Conservation (phyloP, 2,888 invertebrate genomes). For the Shargacucullia verbasci region DNA sequence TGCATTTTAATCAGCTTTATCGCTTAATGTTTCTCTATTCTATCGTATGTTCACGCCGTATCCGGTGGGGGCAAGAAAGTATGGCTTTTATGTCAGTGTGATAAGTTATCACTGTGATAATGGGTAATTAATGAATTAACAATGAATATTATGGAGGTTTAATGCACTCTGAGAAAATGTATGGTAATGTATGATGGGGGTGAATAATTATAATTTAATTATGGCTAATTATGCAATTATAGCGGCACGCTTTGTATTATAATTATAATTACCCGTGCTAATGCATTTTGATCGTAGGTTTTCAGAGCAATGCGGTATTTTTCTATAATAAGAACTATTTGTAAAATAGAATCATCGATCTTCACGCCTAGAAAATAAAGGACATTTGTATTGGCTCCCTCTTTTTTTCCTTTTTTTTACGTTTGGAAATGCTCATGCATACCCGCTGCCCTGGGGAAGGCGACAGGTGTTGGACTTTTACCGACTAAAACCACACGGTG, state of each 20-base stretch:
- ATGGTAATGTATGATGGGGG: constrained; percentile 27
- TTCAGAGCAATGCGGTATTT: too few species aligned
- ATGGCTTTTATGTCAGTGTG: constrained; percentile 20
- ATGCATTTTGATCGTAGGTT: too few species aligned
- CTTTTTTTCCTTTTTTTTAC: too few species aligned
- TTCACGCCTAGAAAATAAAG: too few species aligned
- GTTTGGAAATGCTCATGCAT: too few species aligned
- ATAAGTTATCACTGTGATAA: constrained; percentile 38
- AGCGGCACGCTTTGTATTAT: not conserved
- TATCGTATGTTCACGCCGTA: constrained; percentile 36
- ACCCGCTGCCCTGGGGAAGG: too few species aligned
- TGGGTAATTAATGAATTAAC: constrained; percentile 47
- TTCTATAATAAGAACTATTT: too few species aligned
- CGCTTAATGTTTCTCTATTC: constrained; percentile 35
- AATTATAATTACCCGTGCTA: too few species aligned
- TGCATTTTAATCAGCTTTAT: constrained; percentile 46
- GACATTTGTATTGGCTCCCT: too few species aligned
- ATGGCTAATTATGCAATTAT: constrained; percentile 25
- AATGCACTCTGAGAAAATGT: constrained; percentile 17
- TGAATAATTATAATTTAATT: constrained; percentile 31
- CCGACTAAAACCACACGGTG: too few species aligned
- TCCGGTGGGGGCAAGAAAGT: constrained; percentile 34
- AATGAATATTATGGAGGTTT: constrained; percentile 28
- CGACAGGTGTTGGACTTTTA: too few species aligned
- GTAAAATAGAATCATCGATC: too few species aligned